phyloP scores from a whole-genome alignment of 2,888 invertebrate species.

The Sarcophaga rosellei region DNA sequence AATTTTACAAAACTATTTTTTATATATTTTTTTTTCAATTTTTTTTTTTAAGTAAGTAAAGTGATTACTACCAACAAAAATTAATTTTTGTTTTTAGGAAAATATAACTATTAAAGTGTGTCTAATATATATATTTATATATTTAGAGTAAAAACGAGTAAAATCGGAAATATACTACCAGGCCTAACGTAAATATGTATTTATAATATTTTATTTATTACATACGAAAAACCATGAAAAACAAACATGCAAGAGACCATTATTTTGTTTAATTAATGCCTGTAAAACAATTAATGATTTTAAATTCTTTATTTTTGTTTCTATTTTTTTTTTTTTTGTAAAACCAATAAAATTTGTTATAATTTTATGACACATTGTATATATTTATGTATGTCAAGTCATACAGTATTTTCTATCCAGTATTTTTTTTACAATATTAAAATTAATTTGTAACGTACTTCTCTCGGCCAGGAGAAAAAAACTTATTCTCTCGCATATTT shows the following conservation, averaged over 20 bases:
- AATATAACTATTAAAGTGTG: conserved; percentile 7
- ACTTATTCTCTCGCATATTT: no score
- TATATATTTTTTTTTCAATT: background rate
- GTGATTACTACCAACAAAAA: conserved; percentile 50
- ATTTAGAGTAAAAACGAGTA: conserved; percentile 64
- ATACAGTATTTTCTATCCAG: conserved; percentile 51
- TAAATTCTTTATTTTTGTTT: conserved; percentile 4
- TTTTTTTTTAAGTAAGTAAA: background rate
- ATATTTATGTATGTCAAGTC: conserved; percentile 1
- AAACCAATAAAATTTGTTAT: background rate
- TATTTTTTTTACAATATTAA: background rate
- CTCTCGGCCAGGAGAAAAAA: no score
- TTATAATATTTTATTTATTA: conserved; percentile 26
- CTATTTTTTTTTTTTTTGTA: conserved; percentile 5
- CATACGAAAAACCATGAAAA: conserved; percentile 45
- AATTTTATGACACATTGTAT: conserved; percentile 1
- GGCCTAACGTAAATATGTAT: conserved; percentile 67
- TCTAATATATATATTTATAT: conserved; percentile 17
- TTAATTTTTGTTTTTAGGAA: background rate
- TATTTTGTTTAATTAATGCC: conserved; percentile 47
- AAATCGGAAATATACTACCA: conserved; percentile 69
- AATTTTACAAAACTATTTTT: conserved; percentile 46
- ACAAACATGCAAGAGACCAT: conserved; percentile 59
- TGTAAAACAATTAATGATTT: conserved; percentile 34
- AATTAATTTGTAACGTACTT: no score